Evolutionary conservation across 1,140 invertebrate species (phyloP).

Genomic region (Trichonephila clavipes): DNA sequence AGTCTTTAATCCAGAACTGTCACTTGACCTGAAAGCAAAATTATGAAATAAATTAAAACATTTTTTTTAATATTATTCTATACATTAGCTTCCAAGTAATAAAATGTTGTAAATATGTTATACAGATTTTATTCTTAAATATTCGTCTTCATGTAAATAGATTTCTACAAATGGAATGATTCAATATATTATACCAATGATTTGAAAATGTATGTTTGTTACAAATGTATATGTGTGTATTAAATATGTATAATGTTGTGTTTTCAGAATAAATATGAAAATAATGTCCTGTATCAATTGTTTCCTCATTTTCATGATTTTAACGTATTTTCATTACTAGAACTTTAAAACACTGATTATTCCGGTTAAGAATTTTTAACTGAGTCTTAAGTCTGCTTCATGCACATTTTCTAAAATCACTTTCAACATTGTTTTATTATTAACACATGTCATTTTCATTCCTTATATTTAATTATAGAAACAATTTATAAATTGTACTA

Average conservation of each 20-base stretch:
- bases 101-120: not conserved
- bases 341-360: too few species aligned
- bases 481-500: too few species aligned
- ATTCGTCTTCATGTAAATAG: not conserved
- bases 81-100: not conserved
- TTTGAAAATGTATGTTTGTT: not conserved
- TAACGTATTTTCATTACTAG: not conserved
- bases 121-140: not conserved
- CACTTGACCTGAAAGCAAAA: not conserved
- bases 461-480: too few species aligned
- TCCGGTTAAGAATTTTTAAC: too few species aligned
- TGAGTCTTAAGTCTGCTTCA: too few species aligned
- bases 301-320: not conserved
- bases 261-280: not conserved
- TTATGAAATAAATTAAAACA: not conserved
- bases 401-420: too few species aligned
- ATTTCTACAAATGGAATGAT: not conserved
- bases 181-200: not conserved
- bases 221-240: conserved; percentile 16
- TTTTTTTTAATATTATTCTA: not conserved
- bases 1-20: not conserved
- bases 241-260: not conserved
- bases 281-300: not conserved
- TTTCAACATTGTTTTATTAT: too few species aligned
- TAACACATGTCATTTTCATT: too few species aligned